Base-by-base conservation (phyloP, 2,797 vertebrate genomes). In the Acridotheres tristis region DNA sequence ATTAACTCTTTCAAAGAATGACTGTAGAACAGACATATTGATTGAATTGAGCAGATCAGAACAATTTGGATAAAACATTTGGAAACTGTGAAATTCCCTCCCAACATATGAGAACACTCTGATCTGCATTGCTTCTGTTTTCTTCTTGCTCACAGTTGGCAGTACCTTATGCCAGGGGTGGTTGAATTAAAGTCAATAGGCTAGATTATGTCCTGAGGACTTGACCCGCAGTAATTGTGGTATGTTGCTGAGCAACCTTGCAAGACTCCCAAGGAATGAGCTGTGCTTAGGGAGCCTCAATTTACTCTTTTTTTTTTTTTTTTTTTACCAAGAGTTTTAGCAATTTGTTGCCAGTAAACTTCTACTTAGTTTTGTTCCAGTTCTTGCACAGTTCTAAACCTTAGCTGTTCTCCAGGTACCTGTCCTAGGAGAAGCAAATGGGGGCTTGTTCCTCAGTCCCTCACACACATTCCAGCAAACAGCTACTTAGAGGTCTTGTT, bases 121-220 rank as follows among this genome's bases (percentile, higher is more conserved):
- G 43, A 53, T 74, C 62, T 81, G 25, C 79, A n/a, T n/a, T 57
- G 68, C 67, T 88, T 90, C 88, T 87, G 71, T 71, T 94, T 89
- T 57, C 81, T 63, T 88, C 67, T 73, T 81, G 58, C 58, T 92
- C 73, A 29, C 51, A 72, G 47, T 89, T 91, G 77, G 88, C 91
- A 93, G 71, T 73, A 94, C 88, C 57, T 94, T 87, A 22, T 78
- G 80, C 80, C 57, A 92, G 67, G 74, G 74, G 42, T 90, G 69
- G 91, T 1, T 93, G 91, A 88, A 82, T 88, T 84, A 69, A 92
- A 96, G 91, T 96, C 94, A 96, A 63, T 93, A 61, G 94, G 89
- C 76, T 91, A 79, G 89, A 92, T 95, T 94, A 90, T 93, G 91
- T 96, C 95, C 83, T 4, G 8, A 86, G 94, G 93, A 95, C 91